A percentile compares a stretch with the other conserved stretches of the same genome.
Evolutionary conservation across 53 echinoderm and acorn worm species (phyloP).

Genomic region (Paracentrotus lividus): DNA sequence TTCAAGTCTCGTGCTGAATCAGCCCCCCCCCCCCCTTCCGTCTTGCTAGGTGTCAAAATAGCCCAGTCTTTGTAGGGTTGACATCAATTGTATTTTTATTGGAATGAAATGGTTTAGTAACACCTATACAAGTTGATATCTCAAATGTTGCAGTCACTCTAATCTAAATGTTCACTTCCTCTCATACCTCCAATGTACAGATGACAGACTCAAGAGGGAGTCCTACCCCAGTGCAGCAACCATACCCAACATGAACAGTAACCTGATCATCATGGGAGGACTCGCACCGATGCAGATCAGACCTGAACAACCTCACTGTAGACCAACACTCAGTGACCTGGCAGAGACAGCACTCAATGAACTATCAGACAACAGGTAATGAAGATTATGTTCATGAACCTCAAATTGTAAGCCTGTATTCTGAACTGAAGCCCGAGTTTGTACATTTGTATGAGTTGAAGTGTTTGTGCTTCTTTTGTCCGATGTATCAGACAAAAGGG

Average conservation of each 20-base stretch:
- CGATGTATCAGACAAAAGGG: no score
- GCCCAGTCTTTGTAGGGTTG: no score
- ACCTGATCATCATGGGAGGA: slow-evolving; percentile 55
- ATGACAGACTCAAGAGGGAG: slow-evolving; percentile 81
- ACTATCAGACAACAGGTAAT: slow-evolving; percentile 68
- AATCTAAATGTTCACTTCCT: neutral
- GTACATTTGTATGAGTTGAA: no score
- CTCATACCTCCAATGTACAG: neutral
- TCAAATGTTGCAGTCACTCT: neutral
- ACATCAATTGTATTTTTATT: neutral
- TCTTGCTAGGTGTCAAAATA: no score
- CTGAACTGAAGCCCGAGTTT: no score
- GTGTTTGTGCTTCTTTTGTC: no score
- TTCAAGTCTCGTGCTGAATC: no score
- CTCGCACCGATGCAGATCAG: slow-evolving; percentile 83
- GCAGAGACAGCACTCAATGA: slow-evolving; percentile 95
- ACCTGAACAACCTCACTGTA: slow-evolving; percentile 85
- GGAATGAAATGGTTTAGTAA: neutral
- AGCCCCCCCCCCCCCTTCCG: no score
- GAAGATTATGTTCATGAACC: neutral
- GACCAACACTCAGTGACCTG: slow-evolving; percentile 90
- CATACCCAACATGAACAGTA: slow-evolving; percentile 26
- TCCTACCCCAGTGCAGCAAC: slow-evolving; percentile 71
- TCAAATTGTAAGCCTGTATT: no score
- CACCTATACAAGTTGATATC: neutral